These are phyloP conservation scores for Hippocampus guttulatus DNA, from an alignment of 2,113 vertebrate species.

Conservation along the genomic window DNA sequence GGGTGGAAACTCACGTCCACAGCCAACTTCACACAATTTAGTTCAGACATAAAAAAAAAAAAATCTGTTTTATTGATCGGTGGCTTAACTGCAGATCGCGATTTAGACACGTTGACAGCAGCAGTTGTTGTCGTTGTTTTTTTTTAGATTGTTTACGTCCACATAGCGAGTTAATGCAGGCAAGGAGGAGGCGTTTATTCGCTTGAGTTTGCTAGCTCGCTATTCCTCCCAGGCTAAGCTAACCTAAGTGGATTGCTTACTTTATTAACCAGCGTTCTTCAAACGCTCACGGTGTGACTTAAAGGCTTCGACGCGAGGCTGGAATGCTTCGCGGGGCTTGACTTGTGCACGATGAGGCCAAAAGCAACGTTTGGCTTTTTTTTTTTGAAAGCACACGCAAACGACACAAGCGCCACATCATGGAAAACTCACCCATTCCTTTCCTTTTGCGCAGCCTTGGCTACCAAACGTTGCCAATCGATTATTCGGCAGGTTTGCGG, in stretches of 20 bases:
- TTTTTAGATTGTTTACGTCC: constrained; percentile 3
- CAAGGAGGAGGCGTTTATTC: constrained; percentile 46
- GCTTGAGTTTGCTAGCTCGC: constrained; percentile 29
- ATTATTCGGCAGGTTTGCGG: constrained; percentile 44
- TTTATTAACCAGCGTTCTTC: constrained; percentile 16
- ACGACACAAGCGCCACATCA: constrained; percentile 42
- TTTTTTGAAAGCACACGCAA: not conserved
- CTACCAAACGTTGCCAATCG: constrained; percentile 46
- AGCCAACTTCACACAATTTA: constrained; percentile 5
- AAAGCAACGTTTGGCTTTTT: not conserved
- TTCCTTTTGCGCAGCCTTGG: constrained; percentile 47
- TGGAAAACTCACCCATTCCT: constrained; percentile 75
- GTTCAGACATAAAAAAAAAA: not conserved
- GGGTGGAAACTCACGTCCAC: not conserved
- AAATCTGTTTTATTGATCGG: not conserved
- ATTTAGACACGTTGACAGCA: not conserved
- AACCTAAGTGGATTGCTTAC: constrained; percentile 39
- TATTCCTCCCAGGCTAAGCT: constrained; percentile 39
- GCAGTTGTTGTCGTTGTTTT: too few species aligned
- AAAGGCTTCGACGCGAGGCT: not conserved
- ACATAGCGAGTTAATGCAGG: constrained; percentile 16
- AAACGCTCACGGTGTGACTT: not conserved
- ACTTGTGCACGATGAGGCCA: not conserved
- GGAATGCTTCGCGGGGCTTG: not conserved
- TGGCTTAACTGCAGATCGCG: too few species aligned